These are phyloP conservation scores for Ctenosaura bakeri DNA, from an alignment of 2,797 vertebrate species.

Conservation along the genomic window DNA sequence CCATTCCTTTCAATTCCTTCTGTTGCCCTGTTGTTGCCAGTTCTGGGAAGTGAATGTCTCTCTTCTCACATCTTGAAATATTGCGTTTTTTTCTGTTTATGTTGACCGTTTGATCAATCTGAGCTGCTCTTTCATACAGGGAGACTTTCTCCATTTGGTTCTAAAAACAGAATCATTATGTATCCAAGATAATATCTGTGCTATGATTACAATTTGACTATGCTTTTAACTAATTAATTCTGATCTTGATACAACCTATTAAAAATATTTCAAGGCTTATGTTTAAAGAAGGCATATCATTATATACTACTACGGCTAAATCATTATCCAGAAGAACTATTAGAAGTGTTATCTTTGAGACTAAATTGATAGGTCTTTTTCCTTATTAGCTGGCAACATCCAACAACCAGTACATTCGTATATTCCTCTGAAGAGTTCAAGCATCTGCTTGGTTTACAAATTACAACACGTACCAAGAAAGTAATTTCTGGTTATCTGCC, in stretches of 20 bases:
- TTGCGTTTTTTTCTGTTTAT: slow-evolving; percentile 74
- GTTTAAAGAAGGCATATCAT: not conserved
- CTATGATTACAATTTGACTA: slow-evolving; percentile 11
- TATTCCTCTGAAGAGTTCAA: not conserved
- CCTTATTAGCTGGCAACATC: not conserved
- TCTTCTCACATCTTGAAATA: slow-evolving; percentile 68
- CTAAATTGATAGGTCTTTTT: not conserved
- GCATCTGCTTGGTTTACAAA: not conserved
- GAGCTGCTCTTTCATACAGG: slow-evolving; percentile 65
- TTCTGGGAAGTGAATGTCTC: slow-evolving; percentile 76
- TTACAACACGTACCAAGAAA: not conserved
- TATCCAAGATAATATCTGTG: slow-evolving; percentile 21
- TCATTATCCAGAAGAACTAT: slow-evolving; percentile 3
- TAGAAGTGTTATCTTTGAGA: not conserved
- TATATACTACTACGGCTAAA: not conserved
- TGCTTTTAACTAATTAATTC: slow-evolving; percentile 16
- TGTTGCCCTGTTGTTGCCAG: slow-evolving; percentile 74
- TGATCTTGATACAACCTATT: slow-evolving; percentile 31
- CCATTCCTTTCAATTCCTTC: slow-evolving; percentile 75
- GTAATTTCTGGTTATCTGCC: not conserved
- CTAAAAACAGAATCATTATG: slow-evolving; percentile 63
- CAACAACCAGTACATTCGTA: not conserved
- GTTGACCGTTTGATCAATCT: slow-evolving; percentile 67
- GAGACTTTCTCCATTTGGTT: slow-evolving; percentile 62
- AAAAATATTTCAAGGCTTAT: slow-evolving; percentile 31